Base-by-base conservation (phyloP, 2,113 vertebrate species). In the Junco hyemalis region DNA sequence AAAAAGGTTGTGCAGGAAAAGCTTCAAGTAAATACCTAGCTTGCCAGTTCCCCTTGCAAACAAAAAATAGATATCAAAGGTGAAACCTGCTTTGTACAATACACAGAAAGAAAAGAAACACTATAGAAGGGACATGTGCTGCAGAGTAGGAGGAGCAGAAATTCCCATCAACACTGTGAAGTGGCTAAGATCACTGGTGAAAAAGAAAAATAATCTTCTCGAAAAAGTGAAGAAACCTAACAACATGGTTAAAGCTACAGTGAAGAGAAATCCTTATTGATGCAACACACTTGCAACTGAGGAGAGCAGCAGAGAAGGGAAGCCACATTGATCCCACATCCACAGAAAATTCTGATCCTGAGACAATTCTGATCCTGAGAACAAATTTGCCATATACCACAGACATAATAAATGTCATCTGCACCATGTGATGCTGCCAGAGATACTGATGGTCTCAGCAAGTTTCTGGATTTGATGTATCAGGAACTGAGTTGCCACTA, bases 391-490 rank as follows among this genome's bases (percentile, higher is more conserved):
- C 48, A 48, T 36, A 56, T 81, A 72, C 50, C 90, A 64, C 93
- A 66, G 50, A 73, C 60, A 89, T 78, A 90, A 28, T 86, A 92
- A 96, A 17, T 70, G 74, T 80, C 50, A 79, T 93, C 61, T 89
- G 93, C 85, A 63, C 54, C 12, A 1, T 83, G 79, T 64, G 81
- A 74, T 78, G 66, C 84, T 96, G 91, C 84, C 95, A 96, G 89
- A 56, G 77, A 92, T 84, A 97, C 64, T 86, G 70, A 76, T 8
- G 2, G 72, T 53, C 84, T 96, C 96, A 96, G 95, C 91, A 96
- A 97, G 51, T 97, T 93, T 96, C 88, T 90, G 66, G 73, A 94
- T 97, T 93, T 96, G 81, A 96, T 79, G 84, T 56, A 95, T 95
- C 95, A 96, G 87, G 80, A 77, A 76, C 5, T 91, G 85, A 95